Evolutionary conservation across 2,888 invertebrate species (phyloP), one percentile per base, ranked within the genome.

Genomic region (Parthenolecanium corni): DNA sequence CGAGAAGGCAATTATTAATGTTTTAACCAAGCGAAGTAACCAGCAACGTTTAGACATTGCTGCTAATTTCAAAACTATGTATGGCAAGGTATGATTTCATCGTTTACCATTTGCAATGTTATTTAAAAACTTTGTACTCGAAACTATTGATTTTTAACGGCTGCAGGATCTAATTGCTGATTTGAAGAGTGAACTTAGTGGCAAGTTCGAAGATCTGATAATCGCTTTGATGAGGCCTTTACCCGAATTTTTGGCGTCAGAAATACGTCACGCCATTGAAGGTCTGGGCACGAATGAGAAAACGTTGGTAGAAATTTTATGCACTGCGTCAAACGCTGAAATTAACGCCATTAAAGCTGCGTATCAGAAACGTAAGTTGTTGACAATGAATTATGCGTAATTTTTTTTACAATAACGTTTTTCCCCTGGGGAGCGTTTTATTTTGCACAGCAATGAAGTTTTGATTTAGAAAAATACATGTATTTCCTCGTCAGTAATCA

Each of bases 261-360:
- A 90, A 73, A 74, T 94, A 25, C 84, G 88, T 69, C 82, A 88
- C 68, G 93, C 94, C 31, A 85, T 90, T 73, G 77, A 80, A 42
- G 92, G 93, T 0, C 75, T 88, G 62, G 90, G 90, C 3, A 91
- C 91, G 0, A 85, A 88, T 67, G 89, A 88, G 73, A 87, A 86
- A 68, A 85, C 85, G 14, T 80, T 94, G 61, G 86, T 94, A 65
- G 94, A 94, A 75, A 85, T 93, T 57, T 79, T 94, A 72, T 89
- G 90, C 71, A 87, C 92, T 6, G 80, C 91, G 71, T 85, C 85
- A 66, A 94, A 94, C 75, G 79, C 82, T 64, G 90, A 91, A 73
- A 86, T 91, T 67, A 80, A 82, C 67, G 83, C 84, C 56, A 88
- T 91, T 71, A 82, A 85, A 65, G 81, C 82, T 67, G 83, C 86